Evolutionary conservation across 2,113 vertebrate genomes (phyloP).

Genomic region (Zapornia atra): DNA sequence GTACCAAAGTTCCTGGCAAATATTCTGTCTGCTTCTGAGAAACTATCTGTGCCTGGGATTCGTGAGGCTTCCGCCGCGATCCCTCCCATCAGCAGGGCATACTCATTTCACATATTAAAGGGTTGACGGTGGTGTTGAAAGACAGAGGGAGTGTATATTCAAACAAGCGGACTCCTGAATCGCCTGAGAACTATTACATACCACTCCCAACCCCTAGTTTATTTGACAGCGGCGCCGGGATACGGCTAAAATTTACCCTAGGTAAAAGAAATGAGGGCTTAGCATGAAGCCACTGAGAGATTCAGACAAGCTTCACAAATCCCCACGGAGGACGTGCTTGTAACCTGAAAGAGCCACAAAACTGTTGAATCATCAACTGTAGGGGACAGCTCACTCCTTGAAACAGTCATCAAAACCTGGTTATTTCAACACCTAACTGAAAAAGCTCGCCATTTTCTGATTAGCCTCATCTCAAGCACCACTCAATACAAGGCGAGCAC

Average conservation of each 20-base stretch:
- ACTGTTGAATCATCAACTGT: background rate
- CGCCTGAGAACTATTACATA: background rate
- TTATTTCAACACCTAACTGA: background rate
- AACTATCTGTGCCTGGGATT: background rate
- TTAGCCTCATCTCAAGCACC: background rate
- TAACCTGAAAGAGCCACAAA: background rate
- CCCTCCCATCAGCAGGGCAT: background rate
- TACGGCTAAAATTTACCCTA: background rate
- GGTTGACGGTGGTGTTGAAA: constrained; percentile 32
- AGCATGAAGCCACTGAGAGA: accelerated
- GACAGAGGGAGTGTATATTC: constrained; percentile 37
- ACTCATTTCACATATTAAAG: background rate
- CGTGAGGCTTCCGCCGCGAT: background rate
- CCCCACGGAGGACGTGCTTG: accelerated
- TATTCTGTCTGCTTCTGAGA: background rate
- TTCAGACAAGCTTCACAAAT: background rate
- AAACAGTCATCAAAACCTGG: background rate
- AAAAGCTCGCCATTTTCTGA: background rate
- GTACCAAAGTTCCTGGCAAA: background rate
- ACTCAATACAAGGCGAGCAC: background rate
- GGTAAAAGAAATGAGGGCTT: background rate
- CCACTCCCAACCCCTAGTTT: background rate
- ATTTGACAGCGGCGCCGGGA: background rate
- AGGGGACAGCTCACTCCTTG: background rate
- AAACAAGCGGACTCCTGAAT: constrained; percentile 32